phyloP scores from a whole-genome alignment of 1,140 invertebrate species.

The Neotoxoptera formosana region DNA sequence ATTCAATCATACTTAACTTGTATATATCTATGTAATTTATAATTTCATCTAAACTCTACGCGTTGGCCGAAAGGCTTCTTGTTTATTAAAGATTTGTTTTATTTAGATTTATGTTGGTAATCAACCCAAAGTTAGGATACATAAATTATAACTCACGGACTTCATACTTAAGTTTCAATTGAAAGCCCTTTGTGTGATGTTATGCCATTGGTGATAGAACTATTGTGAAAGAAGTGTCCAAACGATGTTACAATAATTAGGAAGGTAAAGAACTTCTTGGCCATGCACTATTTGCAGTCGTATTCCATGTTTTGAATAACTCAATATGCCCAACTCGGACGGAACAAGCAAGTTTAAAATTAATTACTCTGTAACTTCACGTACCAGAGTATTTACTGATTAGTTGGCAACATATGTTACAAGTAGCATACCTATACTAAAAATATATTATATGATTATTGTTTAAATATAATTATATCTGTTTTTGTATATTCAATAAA shows the following conservation, averaged over 20 bases:
- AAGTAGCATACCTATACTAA: background rate
- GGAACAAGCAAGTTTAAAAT: background rate
- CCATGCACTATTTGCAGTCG: background rate
- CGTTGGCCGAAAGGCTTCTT: background rate
- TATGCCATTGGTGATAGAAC: background rate
- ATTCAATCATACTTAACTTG: background rate
- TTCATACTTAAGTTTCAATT: background rate
- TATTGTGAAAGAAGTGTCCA: background rate
- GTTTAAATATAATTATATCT: background rate
- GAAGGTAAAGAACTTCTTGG: background rate
- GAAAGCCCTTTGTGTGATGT: background rate
- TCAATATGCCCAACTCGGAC: background rate
- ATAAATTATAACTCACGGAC: background rate
- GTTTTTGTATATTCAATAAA: background rate
- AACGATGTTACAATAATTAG: background rate
- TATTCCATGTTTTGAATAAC: constrained; percentile 9
- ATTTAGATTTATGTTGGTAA: background rate
- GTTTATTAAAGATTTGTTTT: background rate
- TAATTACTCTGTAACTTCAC: background rate
- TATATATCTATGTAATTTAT: background rate
- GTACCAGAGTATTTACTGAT: background rate
- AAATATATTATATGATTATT: background rate
- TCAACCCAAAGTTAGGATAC: background rate
- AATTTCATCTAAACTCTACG: background rate
- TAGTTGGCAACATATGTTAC: background rate